Base-by-base conservation (phyloP, 1,140 invertebrate species). In the Apis florea region DNA sequence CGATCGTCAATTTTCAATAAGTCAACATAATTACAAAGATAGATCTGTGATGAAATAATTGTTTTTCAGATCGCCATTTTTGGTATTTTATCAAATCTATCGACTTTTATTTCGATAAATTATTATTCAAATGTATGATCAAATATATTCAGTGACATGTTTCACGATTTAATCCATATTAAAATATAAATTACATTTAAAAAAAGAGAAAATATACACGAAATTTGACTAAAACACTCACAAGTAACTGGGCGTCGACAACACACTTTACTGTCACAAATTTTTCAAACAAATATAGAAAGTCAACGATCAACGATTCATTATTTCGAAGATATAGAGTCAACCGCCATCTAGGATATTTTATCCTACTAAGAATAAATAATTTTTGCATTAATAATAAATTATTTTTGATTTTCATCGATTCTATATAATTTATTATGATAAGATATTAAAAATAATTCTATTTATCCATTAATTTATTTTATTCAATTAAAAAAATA, bases 191-290 rank as follows among this genome's bases (percentile, higher is more conserved):
- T 49, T 58, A 24, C n/a, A 66, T 26, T n/a, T 10, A 67, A 13
- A 49, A 83, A 82, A 53, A 71, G 75, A 73, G 31, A 40, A 40
- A 40, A 40, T 40, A 83, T 76, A 47, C 68, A 70, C 53, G 63
- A 81, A 85, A 88, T 82, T 86, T 83, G 87, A 90, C 74, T 70
- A 75, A 82, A 83, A 89, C 79, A 92, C 89, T 91, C 90, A 92
- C 91, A 61, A 90, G 85, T 76, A 92, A 92, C 89, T 91, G 91
- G 91, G 91, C 91, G 91, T 92, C 90, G 90, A 91, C 91, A 88
- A 85, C 78, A 84, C 85, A 72, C 74, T 88, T 79, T 77, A 87
- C 66, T 76, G 85, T 87, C 83, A 87, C 83, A 81, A 69, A 87
- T 75, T 61, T 73, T 74, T 77, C 26, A 26, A 84, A 71, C 31